These are phyloP conservation scores for Clanis bilineata DNA, from an alignment of 2,888 invertebrate genomes.

Conservation along the genomic window DNA sequence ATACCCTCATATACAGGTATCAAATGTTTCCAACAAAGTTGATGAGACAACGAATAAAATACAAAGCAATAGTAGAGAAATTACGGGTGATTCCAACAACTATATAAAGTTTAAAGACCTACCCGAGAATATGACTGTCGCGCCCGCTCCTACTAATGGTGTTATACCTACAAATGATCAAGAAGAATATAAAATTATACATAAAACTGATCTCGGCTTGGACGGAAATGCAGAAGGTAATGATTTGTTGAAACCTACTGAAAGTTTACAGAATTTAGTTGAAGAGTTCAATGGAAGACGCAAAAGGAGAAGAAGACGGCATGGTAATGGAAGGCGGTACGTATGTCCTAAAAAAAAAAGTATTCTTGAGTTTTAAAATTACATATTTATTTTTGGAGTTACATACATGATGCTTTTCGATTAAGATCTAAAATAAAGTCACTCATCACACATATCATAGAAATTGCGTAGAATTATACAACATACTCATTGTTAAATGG, in stretches of 20 bases:
- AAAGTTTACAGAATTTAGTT: constrained; percentile 65
- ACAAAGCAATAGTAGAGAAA: constrained; percentile 80
- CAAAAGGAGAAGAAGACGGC: constrained; percentile 61
- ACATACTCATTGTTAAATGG: no score
- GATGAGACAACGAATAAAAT: constrained; percentile 79
- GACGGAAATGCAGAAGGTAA: constrained; percentile 50
- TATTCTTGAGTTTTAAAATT: no score
- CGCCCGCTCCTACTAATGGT: constrained; percentile 75
- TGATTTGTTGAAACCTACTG: constrained; percentile 64
- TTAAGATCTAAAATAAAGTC: no score
- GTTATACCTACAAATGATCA: constrained; percentile 64
- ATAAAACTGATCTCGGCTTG: constrained; percentile 50
- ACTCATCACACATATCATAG: no score
- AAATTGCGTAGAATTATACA: no score
- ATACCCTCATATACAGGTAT: constrained; percentile 64
- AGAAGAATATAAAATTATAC: constrained; percentile 58
- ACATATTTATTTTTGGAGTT: no score
- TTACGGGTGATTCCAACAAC: constrained; percentile 75
- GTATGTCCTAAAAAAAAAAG: constrained; percentile 21
- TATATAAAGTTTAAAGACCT: constrained; percentile 69
- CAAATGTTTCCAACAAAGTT: constrained; percentile 66
- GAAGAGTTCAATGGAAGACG: constrained; percentile 50
- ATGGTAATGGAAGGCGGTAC: constrained; percentile 73
- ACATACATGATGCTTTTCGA: no score
- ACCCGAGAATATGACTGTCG: constrained; percentile 72